phyloP scores from a whole-genome alignment of 1,140 invertebrate genomes.

The Microplitis demolitor region DNA sequence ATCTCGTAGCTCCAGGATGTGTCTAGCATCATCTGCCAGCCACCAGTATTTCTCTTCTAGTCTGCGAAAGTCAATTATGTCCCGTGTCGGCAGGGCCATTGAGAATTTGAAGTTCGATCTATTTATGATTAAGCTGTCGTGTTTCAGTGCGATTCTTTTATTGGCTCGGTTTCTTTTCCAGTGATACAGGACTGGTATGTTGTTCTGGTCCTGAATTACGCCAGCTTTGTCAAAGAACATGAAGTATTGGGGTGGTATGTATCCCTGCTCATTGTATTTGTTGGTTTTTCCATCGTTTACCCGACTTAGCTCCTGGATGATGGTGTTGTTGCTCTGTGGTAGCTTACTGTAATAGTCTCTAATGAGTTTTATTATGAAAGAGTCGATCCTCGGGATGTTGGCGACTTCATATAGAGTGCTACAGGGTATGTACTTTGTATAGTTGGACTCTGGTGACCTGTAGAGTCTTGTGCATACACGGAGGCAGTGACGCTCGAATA shows the following conservation, averaged over 20 bases:
- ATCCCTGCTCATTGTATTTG: too few species aligned
- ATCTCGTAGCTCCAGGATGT: neutral
- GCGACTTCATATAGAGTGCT: neutral
- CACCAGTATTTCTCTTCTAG: neutral
- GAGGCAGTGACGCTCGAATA: slow-evolving; percentile 13
- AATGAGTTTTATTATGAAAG: neutral
- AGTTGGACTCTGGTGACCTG: neutral
- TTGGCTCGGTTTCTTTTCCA: neutral
- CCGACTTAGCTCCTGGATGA: too few species aligned
- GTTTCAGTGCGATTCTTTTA: neutral
- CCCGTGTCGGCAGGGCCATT: neutral
- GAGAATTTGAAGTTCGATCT: too few species aligned
- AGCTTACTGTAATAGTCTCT: too few species aligned
- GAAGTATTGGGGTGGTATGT: too few species aligned
- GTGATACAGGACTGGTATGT: neutral
- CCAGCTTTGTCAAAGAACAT: neutral
- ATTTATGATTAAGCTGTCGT: too few species aligned
- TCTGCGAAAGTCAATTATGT: neutral
- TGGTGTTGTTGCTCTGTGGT: too few species aligned
- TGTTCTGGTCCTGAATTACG: neutral
- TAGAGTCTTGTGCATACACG: neutral
- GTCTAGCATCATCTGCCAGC: neutral
- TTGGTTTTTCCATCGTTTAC: too few species aligned
- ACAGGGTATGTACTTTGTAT: neutral
- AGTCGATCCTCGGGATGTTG: neutral